phyloP scores from a whole-genome alignment of 2,113 vertebrate species.

The Oreochromis tanganicae region DNA sequence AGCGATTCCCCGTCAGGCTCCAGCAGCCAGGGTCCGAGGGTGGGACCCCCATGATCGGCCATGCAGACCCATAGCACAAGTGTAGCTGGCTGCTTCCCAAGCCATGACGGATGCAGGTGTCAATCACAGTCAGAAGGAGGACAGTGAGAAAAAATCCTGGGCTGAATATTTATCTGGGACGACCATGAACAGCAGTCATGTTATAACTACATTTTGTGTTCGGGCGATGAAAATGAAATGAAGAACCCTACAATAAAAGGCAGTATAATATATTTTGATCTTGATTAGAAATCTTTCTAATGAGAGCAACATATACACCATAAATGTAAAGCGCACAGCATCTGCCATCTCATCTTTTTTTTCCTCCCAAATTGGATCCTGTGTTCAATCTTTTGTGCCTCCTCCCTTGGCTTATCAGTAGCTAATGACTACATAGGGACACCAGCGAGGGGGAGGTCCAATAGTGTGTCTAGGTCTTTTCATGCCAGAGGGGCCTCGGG shows the following conservation, averaged over 20 bases:
- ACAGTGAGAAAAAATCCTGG: neutral
- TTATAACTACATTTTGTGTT: neutral
- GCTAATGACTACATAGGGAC: slow-evolving; percentile 55
- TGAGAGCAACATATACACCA: neutral
- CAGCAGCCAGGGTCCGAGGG: slow-evolving; percentile 22
- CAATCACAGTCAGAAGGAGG: slow-evolving; percentile 35
- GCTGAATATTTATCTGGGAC: slow-evolving; percentile 12
- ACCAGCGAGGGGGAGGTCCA: slow-evolving; percentile 41
- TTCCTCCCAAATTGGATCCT: slow-evolving; percentile 5
- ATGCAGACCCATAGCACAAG: slow-evolving; percentile 56
- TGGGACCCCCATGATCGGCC: slow-evolving; percentile 41
- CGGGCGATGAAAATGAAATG: neutral
- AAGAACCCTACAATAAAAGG: neutral
- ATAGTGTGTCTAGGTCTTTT: slow-evolving; percentile 39
- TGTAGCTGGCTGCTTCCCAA: slow-evolving; percentile 37
- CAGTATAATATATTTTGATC: slow-evolving; percentile 5
- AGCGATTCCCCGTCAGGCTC: slow-evolving; percentile 21
- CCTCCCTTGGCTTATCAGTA: slow-evolving; percentile 30
- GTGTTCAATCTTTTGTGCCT: neutral
- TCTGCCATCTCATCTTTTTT: neutral
- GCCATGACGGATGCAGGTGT: slow-evolving; percentile 52
- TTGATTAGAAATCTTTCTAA: neutral
- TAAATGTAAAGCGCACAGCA: neutral
- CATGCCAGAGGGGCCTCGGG: slow-evolving; percentile 56
- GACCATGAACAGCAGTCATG: neutral